phyloP scores from a whole-genome alignment of 2,797 vertebrate species.

The Chromis chromis region DNA sequence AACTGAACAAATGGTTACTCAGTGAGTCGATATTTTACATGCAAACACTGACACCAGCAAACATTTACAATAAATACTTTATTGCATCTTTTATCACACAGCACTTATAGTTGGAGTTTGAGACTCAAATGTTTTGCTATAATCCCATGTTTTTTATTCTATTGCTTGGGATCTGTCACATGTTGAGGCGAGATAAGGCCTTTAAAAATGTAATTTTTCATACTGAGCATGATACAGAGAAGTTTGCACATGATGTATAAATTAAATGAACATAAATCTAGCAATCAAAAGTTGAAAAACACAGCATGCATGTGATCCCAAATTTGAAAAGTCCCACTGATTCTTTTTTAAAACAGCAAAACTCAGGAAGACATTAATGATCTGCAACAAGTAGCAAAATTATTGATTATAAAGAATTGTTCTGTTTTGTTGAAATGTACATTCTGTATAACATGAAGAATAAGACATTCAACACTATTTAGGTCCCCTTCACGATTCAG shows the following conservation, averaged over 20 bases:
- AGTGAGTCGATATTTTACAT: neutral
- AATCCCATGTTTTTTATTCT: neutral
- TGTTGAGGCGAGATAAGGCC: neutral
- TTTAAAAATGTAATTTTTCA: neutral
- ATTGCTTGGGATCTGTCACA: neutral
- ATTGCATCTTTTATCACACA: slow-evolving; percentile 43
- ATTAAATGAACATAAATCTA: neutral
- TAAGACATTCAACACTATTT: slow-evolving; percentile 35
- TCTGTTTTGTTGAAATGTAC: slow-evolving; percentile 1
- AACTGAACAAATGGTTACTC: neutral
- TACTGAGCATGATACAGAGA: neutral
- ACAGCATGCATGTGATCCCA: neutral
- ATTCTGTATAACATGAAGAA: slow-evolving; percentile 16
- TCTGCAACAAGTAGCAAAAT: neutral
- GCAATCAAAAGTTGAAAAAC: neutral
- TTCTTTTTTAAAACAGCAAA: slow-evolving; percentile 10
- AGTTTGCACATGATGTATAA: slow-evolving; percentile 5
- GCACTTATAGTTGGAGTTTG: slow-evolving; percentile 17
- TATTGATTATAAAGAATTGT: neutral
- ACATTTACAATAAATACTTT: slow-evolving; percentile 50
- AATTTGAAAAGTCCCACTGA: neutral
- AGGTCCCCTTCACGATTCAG: neutral
- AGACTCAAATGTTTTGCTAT: neutral
- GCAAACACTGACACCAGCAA: slow-evolving; percentile 17
- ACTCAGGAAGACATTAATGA: neutral